Evolutionary conservation across 2,797 vertebrate genomes (phyloP).

Genomic region (Champsocephalus esox): DNA sequence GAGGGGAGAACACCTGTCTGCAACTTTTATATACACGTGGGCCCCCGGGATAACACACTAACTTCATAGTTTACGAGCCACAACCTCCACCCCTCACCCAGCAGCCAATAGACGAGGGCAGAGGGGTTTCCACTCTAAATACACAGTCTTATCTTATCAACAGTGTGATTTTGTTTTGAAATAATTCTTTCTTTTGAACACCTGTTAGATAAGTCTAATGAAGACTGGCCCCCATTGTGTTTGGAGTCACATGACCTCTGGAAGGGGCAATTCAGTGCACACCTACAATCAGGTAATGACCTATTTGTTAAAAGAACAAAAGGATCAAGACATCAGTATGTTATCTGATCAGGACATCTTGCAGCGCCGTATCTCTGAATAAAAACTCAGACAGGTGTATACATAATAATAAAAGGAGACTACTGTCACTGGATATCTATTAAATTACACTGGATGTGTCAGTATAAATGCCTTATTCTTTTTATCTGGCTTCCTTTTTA

Average conservation of each 20-base stretch:
- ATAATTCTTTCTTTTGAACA: slow-evolving; percentile 65
- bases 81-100: slow-evolving; percentile 68
- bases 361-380: slow-evolving; percentile 46
- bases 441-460: not conserved
- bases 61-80: slow-evolving; percentile 60
- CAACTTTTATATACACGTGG: slow-evolving; percentile 67
- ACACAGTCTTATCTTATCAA: slow-evolving; percentile 81
- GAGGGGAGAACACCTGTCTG: slow-evolving; percentile 21
- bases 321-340: slow-evolving; percentile 69
- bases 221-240: slow-evolving; percentile 80
- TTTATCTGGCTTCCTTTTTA: slow-evolving; percentile 11
- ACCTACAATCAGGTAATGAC: slow-evolving; percentile 75
- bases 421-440: slow-evolving; percentile 35
- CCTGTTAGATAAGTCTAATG: slow-evolving; percentile 73
- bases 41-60: slow-evolving; percentile 19
- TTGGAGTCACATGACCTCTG: slow-evolving; percentile 72
- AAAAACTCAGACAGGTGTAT: slow-evolving; percentile 54
- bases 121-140: slow-evolving; percentile 56
- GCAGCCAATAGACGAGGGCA: slow-evolving; percentile 78
- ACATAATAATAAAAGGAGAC: slow-evolving; percentile 42
- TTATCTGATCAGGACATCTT: slow-evolving; percentile 71
- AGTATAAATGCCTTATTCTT: slow-evolving; percentile 11
- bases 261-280: slow-evolving; percentile 69
- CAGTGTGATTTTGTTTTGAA: slow-evolving; percentile 72
- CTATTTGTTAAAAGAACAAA: slow-evolving; percentile 78